A percentile compares a stretch with the other conserved stretches of the same genome.
phyloP scores from a whole-genome alignment of 1,140 invertebrate genomes.

The Drosophila quadrilineata region DNA sequence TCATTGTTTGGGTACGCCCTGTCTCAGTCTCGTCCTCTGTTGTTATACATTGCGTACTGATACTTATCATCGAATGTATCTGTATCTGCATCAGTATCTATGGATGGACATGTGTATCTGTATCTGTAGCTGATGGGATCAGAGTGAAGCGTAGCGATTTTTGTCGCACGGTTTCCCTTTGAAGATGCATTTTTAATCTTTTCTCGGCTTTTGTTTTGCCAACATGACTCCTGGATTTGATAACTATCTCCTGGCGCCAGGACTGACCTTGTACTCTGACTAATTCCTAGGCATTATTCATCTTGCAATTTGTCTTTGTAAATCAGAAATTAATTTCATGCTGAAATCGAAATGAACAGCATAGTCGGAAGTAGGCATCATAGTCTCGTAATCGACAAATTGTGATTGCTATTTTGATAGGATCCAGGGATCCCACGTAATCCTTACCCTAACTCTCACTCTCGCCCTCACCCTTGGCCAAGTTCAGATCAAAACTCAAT shows the following conservation, averaged over 20 bases:
- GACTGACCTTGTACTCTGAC: conserved; percentile 9
- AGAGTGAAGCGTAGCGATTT: conserved; percentile 40
- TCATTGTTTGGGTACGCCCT: conserved; percentile 75
- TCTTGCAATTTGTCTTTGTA: conserved; percentile 23
- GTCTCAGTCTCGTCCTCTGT: conserved; percentile 40
- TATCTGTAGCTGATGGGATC: conserved; percentile 41
- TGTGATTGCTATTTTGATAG: conserved; percentile 68
- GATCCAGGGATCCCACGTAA: conserved; percentile 52
- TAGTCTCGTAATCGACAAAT: conserved; percentile 61
- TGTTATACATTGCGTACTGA: conserved; percentile 67
- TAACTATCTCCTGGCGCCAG: conserved; percentile 57
- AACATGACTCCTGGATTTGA: conserved; percentile 39
- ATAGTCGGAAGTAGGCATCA: conserved; percentile 68
- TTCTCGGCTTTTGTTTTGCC: conserved; percentile 57
- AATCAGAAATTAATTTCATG: conserved; percentile 58
- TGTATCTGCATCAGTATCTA: not conserved
- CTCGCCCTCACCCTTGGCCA: no score
- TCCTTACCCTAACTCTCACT: no score
- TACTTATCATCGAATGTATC: conserved; percentile 43
- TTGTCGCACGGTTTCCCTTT: conserved; percentile 65
- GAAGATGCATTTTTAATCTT: conserved; percentile 35
- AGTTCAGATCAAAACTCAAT: conserved; percentile 56
- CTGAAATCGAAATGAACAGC: conserved; percentile 20
- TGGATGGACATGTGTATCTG: not conserved
- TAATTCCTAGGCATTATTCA: conserved; percentile 26